Percentiles rank a stretch among this genome's conserved stretches.
Conservation (phyloP, 2,888 invertebrate species). For the Cyrtodaria siliqua region DNA sequence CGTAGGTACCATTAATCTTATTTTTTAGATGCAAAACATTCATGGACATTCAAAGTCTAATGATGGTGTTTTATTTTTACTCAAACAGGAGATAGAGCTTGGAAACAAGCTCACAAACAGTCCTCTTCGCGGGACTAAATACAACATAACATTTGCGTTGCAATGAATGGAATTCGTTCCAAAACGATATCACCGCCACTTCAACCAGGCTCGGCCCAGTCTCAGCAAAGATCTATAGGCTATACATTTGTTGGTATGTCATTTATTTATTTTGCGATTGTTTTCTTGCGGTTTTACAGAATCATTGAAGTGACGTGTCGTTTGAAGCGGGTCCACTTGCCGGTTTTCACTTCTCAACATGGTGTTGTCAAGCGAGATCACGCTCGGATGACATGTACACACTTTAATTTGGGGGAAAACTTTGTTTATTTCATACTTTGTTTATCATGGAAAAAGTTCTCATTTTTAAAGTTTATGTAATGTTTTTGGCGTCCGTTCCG, state of each 20-base stretch:
- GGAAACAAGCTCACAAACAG: conserved; percentile 81
- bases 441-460: too few relatives aligned
- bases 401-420: neutral
- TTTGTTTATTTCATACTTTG: neutral
- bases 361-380: conserved; percentile 51
- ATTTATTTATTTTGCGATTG: conserved; percentile 8
- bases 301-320: conserved; percentile 21
- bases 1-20: conserved; percentile 18
- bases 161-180: conserved; percentile 81
- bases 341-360: conserved; percentile 51
- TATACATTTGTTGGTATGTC: conserved; percentile 71
- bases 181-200: conserved; percentile 80
- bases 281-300: neutral
- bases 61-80: conserved; percentile 68
- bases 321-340: conserved; percentile 37
- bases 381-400: conserved; percentile 5
- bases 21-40: conserved; percentile 40
- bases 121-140: conserved; percentile 79
- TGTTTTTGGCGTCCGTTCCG: neutral
- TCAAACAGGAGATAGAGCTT: conserved; percentile 82
- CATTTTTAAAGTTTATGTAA: too few relatives aligned
- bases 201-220: conserved; percentile 74
- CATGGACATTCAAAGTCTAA: conserved; percentile 21
- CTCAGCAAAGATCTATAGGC: conserved; percentile 71
- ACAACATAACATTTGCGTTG: conserved; percentile 77